Base-by-base conservation (phyloP, 2,797 vertebrate species). In the Netta rufina region DNA sequence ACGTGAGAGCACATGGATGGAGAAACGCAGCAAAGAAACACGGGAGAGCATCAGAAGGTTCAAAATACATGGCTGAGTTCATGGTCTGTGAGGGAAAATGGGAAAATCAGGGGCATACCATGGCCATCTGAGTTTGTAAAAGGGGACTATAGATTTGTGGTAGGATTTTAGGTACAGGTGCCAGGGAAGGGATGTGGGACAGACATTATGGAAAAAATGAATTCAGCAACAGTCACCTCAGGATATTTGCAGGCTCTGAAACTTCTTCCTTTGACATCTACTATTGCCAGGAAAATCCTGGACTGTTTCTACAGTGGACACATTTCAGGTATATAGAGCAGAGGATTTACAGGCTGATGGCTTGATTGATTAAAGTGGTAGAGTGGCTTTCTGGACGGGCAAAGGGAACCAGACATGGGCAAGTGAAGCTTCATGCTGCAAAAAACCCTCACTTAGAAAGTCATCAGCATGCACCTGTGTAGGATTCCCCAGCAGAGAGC, bases 401-500 rank as follows among this genome's bases (percentile, higher is more conserved):
- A 79, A 66, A 65, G 38, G 33, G 41, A 72, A 17, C 5, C 49
- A 65, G 70, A 20, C 21, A 17, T 1, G 8, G 45, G 51, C 14
- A 54, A 51, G 13, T 11, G 20, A n/a, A 28, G 9, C 36, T 49
- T 66, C 49, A 33, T 30, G 5, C 73, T 76, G 49, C 33, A 67
- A 25, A 28, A 8, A 30, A 5, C 4, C 9, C 4, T 65, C 32
- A 11, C 45, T 57, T 47, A 28, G 15, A 45, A 13, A 67, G 27
- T 21, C 12, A 24, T 32, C 41, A 36, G 20, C n/a, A 32, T 39
- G 65, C 73, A 17, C 4, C 20, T 13, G 56, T 60, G 8, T 0
- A 0, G 3, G 9, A 6, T 2, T 51, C 7, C 39, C 95, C 98
- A 84, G 75, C 70, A 97, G 97, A 74, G 97, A 72, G 95, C 95